Evolutionary conservation across 2,888 invertebrate species (phyloP), one percentile per base, ranked within the genome.

Genomic region (Drosophila yooni): DNA sequence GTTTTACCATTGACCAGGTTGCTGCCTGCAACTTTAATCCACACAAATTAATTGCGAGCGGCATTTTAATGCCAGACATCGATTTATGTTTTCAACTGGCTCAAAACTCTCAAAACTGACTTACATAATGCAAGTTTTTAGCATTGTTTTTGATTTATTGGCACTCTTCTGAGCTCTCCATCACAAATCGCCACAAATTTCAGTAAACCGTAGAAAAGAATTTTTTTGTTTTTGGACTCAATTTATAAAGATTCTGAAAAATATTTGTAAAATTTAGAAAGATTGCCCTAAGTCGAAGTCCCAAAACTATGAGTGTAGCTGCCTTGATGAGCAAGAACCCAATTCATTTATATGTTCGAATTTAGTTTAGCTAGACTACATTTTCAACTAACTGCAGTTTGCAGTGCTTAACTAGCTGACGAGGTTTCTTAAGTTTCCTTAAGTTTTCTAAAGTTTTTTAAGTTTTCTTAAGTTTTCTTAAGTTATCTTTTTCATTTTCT

Each of bases 21-120:
- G 5, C 15, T 53, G 52, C 15, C 10, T 34, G 25, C 11, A 31
- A 21, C 61, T 54, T 48, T 33, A 50, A 54, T 57, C 29, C 34
- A n/a, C 46, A 62, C 21, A 36, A 56, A 56, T 67, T 52, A 79
- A 58, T 79, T 73, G 60, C 56, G 50, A 60, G 58, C 46, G 57
- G 53, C 36, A 40, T 34, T 15, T 59, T 34, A 21, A 36, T 48
- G 51, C 18, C 27, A 11, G 11, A 36, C 25, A 54, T 46, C 46
- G 46, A 46, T 25, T 25, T 46, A 46, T 46, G 46, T 8, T 25
- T 46, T 46, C 8, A 25, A 46, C 46, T 25, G 46, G 46, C 46
- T n/a, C n/a, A n/a, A n/a, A n/a, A n/a, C n/a, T 46, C 46, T 25
- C 46, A 27, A 38, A 56, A 13, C 36, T 38, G 27, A 36, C 2